Conservation (phyloP, 1,140 invertebrate genomes). For the Apis florea region DNA sequence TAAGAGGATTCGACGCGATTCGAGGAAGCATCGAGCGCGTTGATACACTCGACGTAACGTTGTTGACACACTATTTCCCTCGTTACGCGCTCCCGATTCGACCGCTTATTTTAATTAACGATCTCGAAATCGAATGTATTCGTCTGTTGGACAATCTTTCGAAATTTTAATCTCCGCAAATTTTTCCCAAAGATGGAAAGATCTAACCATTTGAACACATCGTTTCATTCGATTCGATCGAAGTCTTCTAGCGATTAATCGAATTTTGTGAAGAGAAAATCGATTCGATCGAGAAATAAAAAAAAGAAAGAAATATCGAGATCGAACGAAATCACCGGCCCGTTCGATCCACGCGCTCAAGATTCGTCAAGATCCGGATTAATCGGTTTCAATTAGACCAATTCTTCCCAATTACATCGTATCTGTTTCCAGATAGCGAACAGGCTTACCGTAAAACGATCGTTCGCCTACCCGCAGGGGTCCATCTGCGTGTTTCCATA, state of each 20-base stretch:
- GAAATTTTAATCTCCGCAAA: too few relatives aligned
- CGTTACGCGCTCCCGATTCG: not conserved
- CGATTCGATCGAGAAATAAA: too few relatives aligned
- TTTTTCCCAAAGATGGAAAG: too few relatives aligned
- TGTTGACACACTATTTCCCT: constrained; percentile 15
- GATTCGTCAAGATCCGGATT: constrained; percentile 59
- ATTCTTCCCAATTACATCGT: constrained; percentile 60
- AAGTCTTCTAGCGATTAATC: too few relatives aligned
- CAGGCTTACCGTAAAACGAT: constrained; percentile 54
- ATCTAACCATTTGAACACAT: too few relatives aligned
- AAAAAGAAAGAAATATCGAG: not conserved
- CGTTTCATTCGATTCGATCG: too few relatives aligned
- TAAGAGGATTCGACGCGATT: constrained; percentile 33
- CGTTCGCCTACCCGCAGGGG: constrained; percentile 72
- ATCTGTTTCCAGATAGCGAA: constrained; percentile 62
- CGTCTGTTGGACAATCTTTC: not conserved
- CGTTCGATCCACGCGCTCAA: constrained; percentile 25
- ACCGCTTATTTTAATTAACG: not conserved
- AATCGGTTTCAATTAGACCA: constrained; percentile 60
- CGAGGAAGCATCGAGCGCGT: constrained; percentile 22
- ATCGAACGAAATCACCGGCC: constrained; percentile 52
- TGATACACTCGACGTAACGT: constrained; percentile 18
- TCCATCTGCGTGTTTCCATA: constrained; percentile 66
- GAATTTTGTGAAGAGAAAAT: too few relatives aligned
- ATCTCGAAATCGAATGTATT: constrained; percentile 26